Percentiles rank a stretch among this genome's conserved stretches.
Evolutionary conservation across 2,888 invertebrate genomes (phyloP).

Genomic region (Amphimallon solstitiale): DNA sequence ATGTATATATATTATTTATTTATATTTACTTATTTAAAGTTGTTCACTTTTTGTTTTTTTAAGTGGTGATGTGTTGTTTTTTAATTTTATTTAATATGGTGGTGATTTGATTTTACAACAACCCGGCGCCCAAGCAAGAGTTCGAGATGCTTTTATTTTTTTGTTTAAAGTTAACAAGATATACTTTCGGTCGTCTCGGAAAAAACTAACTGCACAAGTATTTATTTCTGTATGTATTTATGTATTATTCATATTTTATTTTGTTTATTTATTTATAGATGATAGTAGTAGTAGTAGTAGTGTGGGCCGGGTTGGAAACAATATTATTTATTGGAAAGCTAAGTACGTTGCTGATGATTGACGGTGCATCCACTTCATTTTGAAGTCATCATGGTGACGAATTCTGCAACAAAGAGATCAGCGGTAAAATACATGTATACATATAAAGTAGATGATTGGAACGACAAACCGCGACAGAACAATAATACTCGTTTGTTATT

Average conservation of each 20-base stretch:
- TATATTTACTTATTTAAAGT: slow-evolving; percentile 42
- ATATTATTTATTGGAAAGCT: slow-evolving; percentile 59
- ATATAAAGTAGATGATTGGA: too few species aligned
- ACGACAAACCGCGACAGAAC: too few species aligned
- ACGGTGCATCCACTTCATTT: slow-evolving; percentile 86
- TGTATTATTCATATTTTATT: neutral
- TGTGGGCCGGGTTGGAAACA: slow-evolving; percentile 63
- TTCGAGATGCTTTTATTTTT: slow-evolving; percentile 53
- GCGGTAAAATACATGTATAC: too few species aligned
- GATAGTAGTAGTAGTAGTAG: slow-evolving; percentile 55
- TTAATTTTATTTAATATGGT: too few species aligned
- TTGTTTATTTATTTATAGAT: slow-evolving; percentile 32
- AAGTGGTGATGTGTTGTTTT: slow-evolving; percentile 24
- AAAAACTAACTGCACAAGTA: too few species aligned
- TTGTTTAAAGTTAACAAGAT: slow-evolving; percentile 3
- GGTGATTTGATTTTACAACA: too few species aligned
- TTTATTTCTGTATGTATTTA: neutral
- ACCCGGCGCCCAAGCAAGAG: slow-evolving; percentile 61
- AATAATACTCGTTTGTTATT: too few species aligned
- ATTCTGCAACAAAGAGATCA: slow-evolving; percentile 82
- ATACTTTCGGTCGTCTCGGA: neutral
- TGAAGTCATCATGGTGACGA: slow-evolving; percentile 99
- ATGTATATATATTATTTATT: too few species aligned
- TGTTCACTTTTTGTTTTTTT: slow-evolving; percentile 56
- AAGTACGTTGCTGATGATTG: slow-evolving; percentile 34